Base-by-base conservation (phyloP, 30 jellyfish, hydroid and myxozoan genomes). In the Catostylus mosaicus region DNA sequence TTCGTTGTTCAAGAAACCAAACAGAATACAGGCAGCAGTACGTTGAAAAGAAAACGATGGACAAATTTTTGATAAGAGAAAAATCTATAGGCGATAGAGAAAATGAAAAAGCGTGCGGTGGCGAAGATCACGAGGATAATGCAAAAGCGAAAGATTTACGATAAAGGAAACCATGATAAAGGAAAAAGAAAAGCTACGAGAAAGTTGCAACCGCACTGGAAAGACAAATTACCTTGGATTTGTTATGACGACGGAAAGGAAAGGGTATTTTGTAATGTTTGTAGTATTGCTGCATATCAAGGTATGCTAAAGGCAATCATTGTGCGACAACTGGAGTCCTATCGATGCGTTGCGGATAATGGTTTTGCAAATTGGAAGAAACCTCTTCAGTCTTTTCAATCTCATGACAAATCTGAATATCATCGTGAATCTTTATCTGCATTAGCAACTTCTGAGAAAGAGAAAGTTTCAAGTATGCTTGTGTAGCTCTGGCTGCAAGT, bases 231-330 rank as follows among this genome's bases (percentile, higher is more conserved):
- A 23, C 37, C 85, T 37, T 73, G 71, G 85, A 23, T 45, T n/a
- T 34, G 18, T 18, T 73, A 73, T 51, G 71, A 73, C 64, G 45
- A 48, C 32, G 73, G 45, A 47, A 73, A 48, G 71, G 77, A 73
- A 32, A 34, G 64, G 69, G 81, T 68, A 43, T 43, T 68, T 68
- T 34, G 3, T 68, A 34, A 68, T 23, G 81, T 68, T 68, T 68
- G 9, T 30, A 59, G 36, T 6, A 75, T 56, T 30, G 80, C 87
- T 47, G 36, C 11, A 51, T 23, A 56, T 75, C 87, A 75, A 75
- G 38, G 65, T 75, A 14, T 75, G 76, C 87, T 32, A 75, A 75
- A 75, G 87, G 80, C 87, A 75, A 56, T 80, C 87, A 75, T 32
- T 75, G 87, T 47, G 31, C 29, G 45, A 31, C 77, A 50, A 12